A percentile compares a stretch with the other conserved stretches of the same genome.
These are phyloP conservation scores for Physocephala rufipes DNA, from an alignment of 2,888 invertebrate species.

Conservation along the genomic window DNA sequence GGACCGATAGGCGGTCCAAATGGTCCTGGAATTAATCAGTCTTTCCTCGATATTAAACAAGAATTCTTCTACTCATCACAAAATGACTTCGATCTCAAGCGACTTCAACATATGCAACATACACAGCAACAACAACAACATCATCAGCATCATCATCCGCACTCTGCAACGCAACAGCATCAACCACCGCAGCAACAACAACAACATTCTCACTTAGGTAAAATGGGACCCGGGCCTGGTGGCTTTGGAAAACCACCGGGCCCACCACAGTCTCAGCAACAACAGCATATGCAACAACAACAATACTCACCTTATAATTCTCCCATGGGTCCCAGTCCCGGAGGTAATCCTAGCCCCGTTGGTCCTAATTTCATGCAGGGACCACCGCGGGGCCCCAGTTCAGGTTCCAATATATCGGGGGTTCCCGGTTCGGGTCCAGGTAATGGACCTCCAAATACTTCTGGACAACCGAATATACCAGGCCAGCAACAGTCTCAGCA, in stretches of 20 bases:
- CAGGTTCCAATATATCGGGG: constrained; percentile 39
- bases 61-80: constrained; percentile 68
- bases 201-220: constrained; percentile 55
- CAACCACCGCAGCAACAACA: constrained; percentile 53
- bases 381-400: constrained; percentile 53
- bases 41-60: constrained; percentile 69
- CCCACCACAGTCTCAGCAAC: constrained; percentile 52
- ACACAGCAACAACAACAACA: constrained; percentile 55
- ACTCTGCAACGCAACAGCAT: constrained; percentile 44
- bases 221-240: constrained; percentile 58
- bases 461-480: constrained; percentile 50
- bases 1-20: constrained; percentile 47
- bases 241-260: constrained; percentile 53
- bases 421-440: constrained; percentile 46
- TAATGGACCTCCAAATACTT: constrained; percentile 50
- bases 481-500: constrained; percentile 47
- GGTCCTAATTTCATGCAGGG: constrained; percentile 62
- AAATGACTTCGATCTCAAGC: constrained; percentile 66
- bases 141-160: constrained; percentile 51
- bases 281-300: constrained; percentile 59
- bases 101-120: constrained; percentile 63
- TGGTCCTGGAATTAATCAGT: constrained; percentile 60
- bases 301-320: constrained; percentile 77
- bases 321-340: constrained; percentile 70
- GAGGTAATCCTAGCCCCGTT: constrained; percentile 54